Evolutionary conservation across 2,113 vertebrate species (phyloP), one percentile per base, ranked within the genome.

Genomic region (Ochotona princeps): DNA sequence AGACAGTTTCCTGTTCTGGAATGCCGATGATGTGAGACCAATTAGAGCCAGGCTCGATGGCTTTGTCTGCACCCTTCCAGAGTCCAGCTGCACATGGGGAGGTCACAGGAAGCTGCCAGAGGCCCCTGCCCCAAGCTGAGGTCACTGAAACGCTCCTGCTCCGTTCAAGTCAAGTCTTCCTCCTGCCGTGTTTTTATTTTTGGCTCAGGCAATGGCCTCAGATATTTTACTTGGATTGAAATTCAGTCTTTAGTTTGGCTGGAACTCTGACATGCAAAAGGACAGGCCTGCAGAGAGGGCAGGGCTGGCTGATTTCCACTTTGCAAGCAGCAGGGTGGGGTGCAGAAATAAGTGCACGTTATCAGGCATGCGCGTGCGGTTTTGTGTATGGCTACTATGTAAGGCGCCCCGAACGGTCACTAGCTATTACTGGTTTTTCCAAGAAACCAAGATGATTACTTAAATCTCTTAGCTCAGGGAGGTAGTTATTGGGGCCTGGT

Each of bases 11-110:
- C 95, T 95, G 93, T 87, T 93, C 91, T 94, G 93, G 94, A 96
- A 92, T 91, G 87, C 91, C 94, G 94, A 92, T 94, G 95, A 93
- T 91, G 87, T 94, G 96, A 94, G 94, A 91, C 95, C 94, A 89
- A 85, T 94, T 92, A 94, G 87, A 96, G 83, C 74, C 91, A 91
- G 91, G 94, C 87, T 74, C 10, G 25, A 79, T 82, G 91, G 73
- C 79, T 96, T 81, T 76, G 49, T 91, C 73, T 92, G 61, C 44
- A 32, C 54, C 83, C 44, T 54, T 95, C 87, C 66, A 74, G 93
- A 83, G 35, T 75, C 90, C 72, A 57, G 63, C 70, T 49, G 54
- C 60, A 83, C 51, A 60, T 4, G 32, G 38, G 72, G 67, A 86
- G 96, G 87, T 72, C 91, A 87, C 44, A 92, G 95, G 87, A 95